Percentiles rank a stretch among this genome's conserved stretches.
Conservation (phyloP, 2,113 vertebrate genomes). For the Neogale vison region DNA sequence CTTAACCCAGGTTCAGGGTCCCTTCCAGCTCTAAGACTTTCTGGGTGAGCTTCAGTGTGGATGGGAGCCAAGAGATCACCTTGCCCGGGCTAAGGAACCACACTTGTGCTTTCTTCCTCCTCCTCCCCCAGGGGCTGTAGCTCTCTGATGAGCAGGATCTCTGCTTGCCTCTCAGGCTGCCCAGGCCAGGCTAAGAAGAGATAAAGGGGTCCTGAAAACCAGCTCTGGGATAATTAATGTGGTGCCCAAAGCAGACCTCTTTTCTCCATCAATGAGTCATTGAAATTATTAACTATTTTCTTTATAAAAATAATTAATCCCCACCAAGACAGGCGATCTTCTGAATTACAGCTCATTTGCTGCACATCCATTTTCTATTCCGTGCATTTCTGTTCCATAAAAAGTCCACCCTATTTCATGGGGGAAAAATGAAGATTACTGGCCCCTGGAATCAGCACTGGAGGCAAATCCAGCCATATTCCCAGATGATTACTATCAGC, state of each 20-base stretch:
- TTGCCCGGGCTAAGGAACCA: not conserved
- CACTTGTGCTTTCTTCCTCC: too few species aligned
- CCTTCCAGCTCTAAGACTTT: not conserved
- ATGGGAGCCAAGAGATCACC: not conserved
- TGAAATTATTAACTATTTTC: constrained; percentile 83
- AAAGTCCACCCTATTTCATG: constrained; percentile 65
- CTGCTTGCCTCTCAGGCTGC: not conserved
- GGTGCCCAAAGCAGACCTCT: constrained; percentile 64
- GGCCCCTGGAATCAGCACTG: constrained; percentile 78
- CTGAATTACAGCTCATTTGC: constrained; percentile 85
- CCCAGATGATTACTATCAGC: constrained; percentile 71
- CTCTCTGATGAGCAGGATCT: too few species aligned
- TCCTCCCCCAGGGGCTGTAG: not conserved
- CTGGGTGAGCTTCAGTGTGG: not conserved
- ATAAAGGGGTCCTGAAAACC: constrained; percentile 62
- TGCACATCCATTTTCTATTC: constrained; percentile 59
- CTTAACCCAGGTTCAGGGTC: not conserved
- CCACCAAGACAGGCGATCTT: constrained; percentile 84
- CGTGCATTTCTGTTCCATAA: constrained; percentile 71
- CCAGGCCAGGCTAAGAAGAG: not conserved
- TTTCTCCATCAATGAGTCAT: constrained; percentile 42
- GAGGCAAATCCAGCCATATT: constrained; percentile 66
- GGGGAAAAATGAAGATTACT: constrained; percentile 79
- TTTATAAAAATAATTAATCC: constrained; percentile 87
- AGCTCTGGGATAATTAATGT: constrained; percentile 67